Percentiles rank a stretch among this genome's conserved stretches.
phyloP scores from a whole-genome alignment of 2,113 vertebrate genomes.

The Paralichthys olivaceus region DNA sequence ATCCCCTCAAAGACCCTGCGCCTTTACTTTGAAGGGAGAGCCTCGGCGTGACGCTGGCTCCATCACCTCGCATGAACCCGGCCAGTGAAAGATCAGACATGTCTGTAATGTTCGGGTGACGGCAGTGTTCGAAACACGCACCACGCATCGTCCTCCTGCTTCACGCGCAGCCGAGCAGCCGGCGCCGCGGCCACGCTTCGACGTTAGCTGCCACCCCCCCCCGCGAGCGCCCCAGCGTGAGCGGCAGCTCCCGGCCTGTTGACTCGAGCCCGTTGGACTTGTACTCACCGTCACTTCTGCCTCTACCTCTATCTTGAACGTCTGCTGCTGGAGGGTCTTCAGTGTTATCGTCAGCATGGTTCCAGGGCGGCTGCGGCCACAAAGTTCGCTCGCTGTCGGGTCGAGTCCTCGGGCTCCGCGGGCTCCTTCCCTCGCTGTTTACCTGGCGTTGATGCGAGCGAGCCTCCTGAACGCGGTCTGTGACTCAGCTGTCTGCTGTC shows the following conservation, averaged over 20 bases:
- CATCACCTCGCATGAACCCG: constrained; percentile 33
- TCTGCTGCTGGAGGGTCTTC: constrained; percentile 85
- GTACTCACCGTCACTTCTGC: constrained; percentile 81
- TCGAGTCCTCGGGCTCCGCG: constrained; percentile 10
- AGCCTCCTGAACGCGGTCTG: constrained; percentile 57
- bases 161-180: neutral
- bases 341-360: constrained; percentile 83
- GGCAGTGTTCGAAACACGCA: neutral
- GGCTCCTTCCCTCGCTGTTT: neutral
- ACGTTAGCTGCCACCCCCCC: neutral
- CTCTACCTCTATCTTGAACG: constrained; percentile 82
- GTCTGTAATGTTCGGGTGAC: neutral
- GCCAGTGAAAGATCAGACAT: neutral
- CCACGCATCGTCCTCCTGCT: neutral
- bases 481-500: constrained; percentile 83
- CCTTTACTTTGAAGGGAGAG: constrained; percentile 47
- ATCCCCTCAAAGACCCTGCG: neutral
- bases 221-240: neutral
- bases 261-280: constrained; percentile 66
- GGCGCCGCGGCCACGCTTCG: neutral
- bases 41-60: neutral
- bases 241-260: constrained; percentile 59
- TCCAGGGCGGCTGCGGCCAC: constrained; percentile 11
- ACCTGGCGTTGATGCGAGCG: neutral
- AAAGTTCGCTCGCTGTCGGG: neutral